Evolutionary conservation across 2,888 invertebrate genomes (phyloP), one percentile per base, ranked within the genome.

Genomic region (Brassicogethes aeneus): DNA sequence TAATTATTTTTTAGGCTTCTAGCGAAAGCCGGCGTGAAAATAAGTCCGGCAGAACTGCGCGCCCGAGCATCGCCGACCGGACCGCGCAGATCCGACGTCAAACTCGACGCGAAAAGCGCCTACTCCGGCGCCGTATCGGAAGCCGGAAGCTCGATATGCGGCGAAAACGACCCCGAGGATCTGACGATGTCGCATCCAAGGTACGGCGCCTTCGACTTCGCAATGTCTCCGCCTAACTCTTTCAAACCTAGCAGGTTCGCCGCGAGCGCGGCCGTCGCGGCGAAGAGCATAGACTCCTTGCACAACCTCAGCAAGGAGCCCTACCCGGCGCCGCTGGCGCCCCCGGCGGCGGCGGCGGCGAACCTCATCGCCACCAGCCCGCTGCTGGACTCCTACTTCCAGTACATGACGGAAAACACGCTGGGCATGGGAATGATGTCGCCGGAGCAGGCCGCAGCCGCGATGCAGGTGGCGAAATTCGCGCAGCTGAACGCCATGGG

Each of bases 21-120:
- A 48, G 88, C 89, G 29, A 91, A 91, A 65, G 90, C 90, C 0
- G 90, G 90, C 7, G 87, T 90, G 7, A 89, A 88, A 65, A 86
- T 89, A 39, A 84, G 84, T 3, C 79, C 89, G 0, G 88, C 89
- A 13, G 89, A 90, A 61, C 66, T 90, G 15, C 71, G 88, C 29
- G 89, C 90, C 0, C 75, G 90, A 16, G 88, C 89, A 0, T 90
- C 90, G 0, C 89, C 90, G 1, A 90, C 90, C 2, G 88, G 89
- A 2, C 85, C 85, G 2, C 72, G 83, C 10, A 74, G 85, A 34
- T 81, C 81, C 5, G 86, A 86, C 61, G 78, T 85, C 55, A 82
- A 87, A 60, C 66, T 89, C 50, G 88, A 89, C 58, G 76, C 86
- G 17, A 83, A 87, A n/a, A 69, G 76, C 44, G 73, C 71, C 3